These are phyloP conservation scores for Peromyscus nudipes DNA, from an alignment of 2,797 vertebrate genomes.

Conservation along the genomic window DNA sequence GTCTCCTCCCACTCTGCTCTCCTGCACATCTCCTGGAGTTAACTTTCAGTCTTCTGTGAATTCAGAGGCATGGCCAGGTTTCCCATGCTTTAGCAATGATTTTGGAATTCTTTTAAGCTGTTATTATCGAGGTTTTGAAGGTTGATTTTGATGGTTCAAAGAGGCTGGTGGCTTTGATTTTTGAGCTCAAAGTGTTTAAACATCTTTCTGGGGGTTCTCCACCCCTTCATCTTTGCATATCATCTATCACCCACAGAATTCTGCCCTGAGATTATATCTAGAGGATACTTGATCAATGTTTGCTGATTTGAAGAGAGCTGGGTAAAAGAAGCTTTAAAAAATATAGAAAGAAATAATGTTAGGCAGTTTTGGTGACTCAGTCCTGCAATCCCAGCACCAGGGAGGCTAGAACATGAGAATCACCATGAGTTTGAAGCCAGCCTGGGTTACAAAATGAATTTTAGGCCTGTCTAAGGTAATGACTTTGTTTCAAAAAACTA, in stretches of 20 bases:
- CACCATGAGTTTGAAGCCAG: not conserved
- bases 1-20: not conserved
- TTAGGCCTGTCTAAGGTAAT: too few species aligned
- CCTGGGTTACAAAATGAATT: not conserved
- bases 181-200: not conserved
- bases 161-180: not conserved
- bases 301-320: not conserved
- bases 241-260: not conserved
- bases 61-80: not conserved
- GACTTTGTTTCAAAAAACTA: not conserved
- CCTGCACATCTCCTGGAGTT: not conserved
- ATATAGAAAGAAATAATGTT: not conserved
- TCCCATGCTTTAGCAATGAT: not conserved
- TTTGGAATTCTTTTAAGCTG: not conserved
- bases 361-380: not conserved
- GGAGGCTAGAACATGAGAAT: not conserved
- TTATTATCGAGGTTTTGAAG: not conserved
- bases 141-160: conserved; percentile 6
- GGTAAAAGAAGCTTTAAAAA: not conserved
- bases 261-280: not conserved
- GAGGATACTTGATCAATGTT: not conserved
- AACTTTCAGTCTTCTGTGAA: not conserved
- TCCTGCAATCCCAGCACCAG: not conserved
- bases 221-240: not conserved
- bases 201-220: not conserved